Percentiles rank a stretch among this genome's conserved stretches.
phyloP scores from a whole-genome alignment of 2,797 vertebrate species.

The Nasua narica region DNA sequence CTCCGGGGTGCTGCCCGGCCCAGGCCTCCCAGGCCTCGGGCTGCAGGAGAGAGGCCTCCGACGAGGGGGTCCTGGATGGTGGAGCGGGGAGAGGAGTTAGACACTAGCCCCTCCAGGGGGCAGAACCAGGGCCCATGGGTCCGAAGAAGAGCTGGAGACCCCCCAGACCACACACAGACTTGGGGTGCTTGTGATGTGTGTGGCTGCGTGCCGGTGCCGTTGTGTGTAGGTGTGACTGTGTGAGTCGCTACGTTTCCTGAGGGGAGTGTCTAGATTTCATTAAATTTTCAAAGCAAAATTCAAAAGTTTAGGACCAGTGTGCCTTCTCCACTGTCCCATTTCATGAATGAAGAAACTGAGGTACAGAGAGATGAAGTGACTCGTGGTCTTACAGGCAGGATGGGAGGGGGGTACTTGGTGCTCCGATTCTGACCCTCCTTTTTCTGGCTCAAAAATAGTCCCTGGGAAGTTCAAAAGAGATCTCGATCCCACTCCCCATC shows the following conservation, averaged over 20 bases:
- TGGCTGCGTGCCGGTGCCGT: not conserved
- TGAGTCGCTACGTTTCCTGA: not conserved
- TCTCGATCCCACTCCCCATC: not conserved
- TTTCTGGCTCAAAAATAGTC: not conserved
- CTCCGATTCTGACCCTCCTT: no score
- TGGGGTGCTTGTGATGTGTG: not conserved
- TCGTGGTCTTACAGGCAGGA: not conserved
- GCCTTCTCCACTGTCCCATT: not conserved
- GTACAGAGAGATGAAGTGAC: not conserved
- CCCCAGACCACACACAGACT: not conserved
- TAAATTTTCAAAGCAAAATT: not conserved
- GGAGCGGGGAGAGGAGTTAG: not conserved
- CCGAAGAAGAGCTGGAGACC: not conserved
- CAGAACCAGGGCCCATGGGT: not conserved
- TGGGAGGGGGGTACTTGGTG: not conserved
- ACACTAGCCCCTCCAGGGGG: not conserved
- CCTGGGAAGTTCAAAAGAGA: not conserved
- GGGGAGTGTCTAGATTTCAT: not conserved
- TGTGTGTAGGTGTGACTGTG: not conserved
- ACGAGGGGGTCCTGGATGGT: no score
- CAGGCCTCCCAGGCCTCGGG: not conserved
- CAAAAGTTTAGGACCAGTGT: not conserved
- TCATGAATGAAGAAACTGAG: not conserved
- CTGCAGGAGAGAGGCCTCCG: not conserved
- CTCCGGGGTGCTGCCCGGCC: accelerated